These are phyloP conservation scores for Atta cephalotes DNA, from an alignment of 1,140 invertebrate species.

Conservation along the genomic window DNA sequence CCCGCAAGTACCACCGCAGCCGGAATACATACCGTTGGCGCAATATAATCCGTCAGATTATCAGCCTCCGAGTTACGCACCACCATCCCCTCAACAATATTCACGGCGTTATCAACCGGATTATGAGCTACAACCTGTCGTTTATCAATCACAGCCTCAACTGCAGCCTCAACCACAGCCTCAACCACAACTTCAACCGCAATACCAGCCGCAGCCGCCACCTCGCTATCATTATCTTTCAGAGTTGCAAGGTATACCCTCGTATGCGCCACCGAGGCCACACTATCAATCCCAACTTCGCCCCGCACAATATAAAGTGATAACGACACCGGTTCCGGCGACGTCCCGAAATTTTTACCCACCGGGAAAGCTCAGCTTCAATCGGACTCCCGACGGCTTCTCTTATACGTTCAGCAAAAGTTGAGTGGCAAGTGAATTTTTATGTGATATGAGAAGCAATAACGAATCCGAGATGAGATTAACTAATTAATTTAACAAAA, in stretches of 20 bases:
- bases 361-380: conserved; percentile 93
- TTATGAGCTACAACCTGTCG: conserved; percentile 73
- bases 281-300: conserved; percentile 82
- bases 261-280: conserved; percentile 83
- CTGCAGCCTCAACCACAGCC: conserved; percentile 71
- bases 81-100: conserved; percentile 55
- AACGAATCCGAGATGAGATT: not conserved
- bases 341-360: conserved; percentile 91
- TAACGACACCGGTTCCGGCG: conserved; percentile 87
- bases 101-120: conserved; percentile 34
- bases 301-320: conserved; percentile 85
- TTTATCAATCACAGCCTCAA: conserved; percentile 64
- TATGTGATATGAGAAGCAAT: not conserved
- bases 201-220: conserved; percentile 83
- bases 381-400: conserved; percentile 94
- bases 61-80: conserved; percentile 81
- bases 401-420: conserved; percentile 92
- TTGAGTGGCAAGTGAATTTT: conserved; percentile 62
- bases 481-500: not conserved
- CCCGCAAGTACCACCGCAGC: conserved; percentile 88
- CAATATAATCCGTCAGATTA: conserved; percentile 89
- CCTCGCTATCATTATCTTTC: conserved; percentile 83
- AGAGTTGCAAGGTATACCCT: conserved; percentile 82
- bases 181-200: conserved; percentile 52
- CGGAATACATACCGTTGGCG: conserved; percentile 87